Evolutionary conservation across 2,888 invertebrate genomes (phyloP).

Genomic region (Schizaphis graminum): DNA sequence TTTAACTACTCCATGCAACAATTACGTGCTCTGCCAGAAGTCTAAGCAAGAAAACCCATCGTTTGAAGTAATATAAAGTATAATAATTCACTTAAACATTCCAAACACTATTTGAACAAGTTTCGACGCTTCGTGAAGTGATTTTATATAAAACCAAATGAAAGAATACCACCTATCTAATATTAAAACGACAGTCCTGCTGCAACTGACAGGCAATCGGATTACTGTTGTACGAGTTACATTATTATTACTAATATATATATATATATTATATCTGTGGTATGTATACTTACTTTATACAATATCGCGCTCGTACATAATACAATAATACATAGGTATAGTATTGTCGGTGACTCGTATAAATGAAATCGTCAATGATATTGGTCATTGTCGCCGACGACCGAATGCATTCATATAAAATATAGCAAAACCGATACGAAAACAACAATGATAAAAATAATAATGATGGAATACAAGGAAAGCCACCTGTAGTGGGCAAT

Average conservation of each 20-base stretch:
- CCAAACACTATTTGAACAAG: not conserved
- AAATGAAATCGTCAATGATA: not conserved
- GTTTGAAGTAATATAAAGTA: not conserved
- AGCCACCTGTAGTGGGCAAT: not conserved
- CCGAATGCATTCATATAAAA: not conserved
- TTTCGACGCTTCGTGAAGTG: not conserved
- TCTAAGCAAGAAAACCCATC: not conserved
- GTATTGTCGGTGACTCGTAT: not conserved
- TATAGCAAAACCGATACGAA: not conserved
- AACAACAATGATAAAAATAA: not conserved
- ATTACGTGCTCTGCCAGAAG: not conserved
- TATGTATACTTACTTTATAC: not conserved
- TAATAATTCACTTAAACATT: not conserved
- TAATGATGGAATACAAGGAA: constrained; percentile 3
- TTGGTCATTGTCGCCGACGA: not conserved
- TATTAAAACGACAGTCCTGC: not conserved
- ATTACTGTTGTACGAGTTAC: not conserved
- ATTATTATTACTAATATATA: not conserved
- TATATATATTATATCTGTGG: not conserved
- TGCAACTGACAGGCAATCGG: not conserved
- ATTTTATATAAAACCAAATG: not conserved
- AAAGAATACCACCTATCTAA: not conserved
- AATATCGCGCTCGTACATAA: not conserved
- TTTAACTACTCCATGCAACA: not conserved
- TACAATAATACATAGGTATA: not conserved